Base-by-base conservation (phyloP, 2,113 vertebrate genomes). In the Python bivittatus region DNA sequence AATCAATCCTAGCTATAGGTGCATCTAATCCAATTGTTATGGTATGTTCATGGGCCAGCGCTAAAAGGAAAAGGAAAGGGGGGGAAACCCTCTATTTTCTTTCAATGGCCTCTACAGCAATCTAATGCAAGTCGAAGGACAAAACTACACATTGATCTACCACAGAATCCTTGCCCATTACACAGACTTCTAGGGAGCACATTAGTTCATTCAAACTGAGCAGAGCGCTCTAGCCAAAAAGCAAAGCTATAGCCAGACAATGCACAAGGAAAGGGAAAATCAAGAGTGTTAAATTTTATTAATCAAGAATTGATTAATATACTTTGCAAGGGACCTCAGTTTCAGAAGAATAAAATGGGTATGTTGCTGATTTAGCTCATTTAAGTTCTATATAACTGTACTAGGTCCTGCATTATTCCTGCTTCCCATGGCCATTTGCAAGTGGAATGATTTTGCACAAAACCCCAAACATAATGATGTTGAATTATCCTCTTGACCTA, bases 1-100 rank as follows among this genome's bases (percentile, higher is more conserved):
- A 97, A 97, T 98, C 96, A 96, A 96, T 96, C 94, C 95, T 95
- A 95, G 96, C 93, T 95, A 96, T 93, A 96, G 93, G 96, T 97
- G 94, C 96, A 96, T 95, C 95, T 97, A 96, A 97, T 97, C 94
- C 97, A 95, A 96, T 94, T 96, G 94, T 96, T 97, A 97, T 12
- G 95, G 95, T 95, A 91, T 92, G 96, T 95, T 95, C 88, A 90
- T 94, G 92, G 95, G 93, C 92, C 95, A 94, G 93, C 90, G 95
- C 93, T 94, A 96, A 88, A 92, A 44, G 17, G 48, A 23, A 92
- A 79, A 60, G 53, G 91, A 86, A 95, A 92, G 93, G 84, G 96
- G 94, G 84, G 95, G 93, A 95, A 93, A 84, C 93, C 86, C 95
- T 91, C 92, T 84, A 94, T 95, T 93, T 97, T 97, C 92, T 97